Percentiles rank a stretch among this genome's conserved stretches.
phyloP scores from a whole-genome alignment of 1,140 invertebrate species.

The Epicauta chinensis region DNA sequence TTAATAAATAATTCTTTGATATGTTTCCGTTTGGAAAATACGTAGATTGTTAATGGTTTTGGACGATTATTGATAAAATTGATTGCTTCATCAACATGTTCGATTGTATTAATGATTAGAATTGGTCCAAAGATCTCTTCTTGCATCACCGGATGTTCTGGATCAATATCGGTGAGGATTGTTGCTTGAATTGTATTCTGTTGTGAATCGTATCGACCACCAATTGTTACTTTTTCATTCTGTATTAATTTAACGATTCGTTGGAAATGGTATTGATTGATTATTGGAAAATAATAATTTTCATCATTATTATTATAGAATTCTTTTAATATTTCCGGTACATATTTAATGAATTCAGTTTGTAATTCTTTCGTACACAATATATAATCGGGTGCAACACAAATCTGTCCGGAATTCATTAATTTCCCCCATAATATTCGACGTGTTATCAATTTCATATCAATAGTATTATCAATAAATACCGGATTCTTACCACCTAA shows the following conservation, averaged over 20 bases:
- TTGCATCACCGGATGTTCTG: constrained; percentile 71
- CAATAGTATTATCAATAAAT: constrained; percentile 50
- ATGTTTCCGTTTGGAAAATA: constrained; percentile 73
- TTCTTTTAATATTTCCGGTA: constrained; percentile 63
- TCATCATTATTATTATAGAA: constrained; percentile 80
- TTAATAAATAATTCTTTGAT: constrained; percentile 66
- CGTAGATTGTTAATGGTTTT: constrained; percentile 74
- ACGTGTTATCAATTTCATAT: constrained; percentile 65
- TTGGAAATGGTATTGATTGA: constrained; percentile 71
- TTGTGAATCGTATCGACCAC: constrained; percentile 66
- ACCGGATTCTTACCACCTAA: constrained; percentile 81
- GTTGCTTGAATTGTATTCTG: constrained; percentile 80
- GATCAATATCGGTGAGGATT: constrained; percentile 64
- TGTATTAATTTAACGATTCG: constrained; percentile 42
- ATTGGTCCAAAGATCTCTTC: constrained; percentile 94
- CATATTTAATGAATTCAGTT: constrained; percentile 59
- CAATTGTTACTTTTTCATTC: constrained; percentile 55
- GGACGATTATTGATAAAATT: constrained; percentile 66
- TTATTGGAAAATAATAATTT: constrained; percentile 77
- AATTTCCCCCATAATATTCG: constrained; percentile 94
- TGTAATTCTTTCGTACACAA: constrained; percentile 77
- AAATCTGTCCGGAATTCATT: constrained; percentile 93
- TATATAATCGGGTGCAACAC: constrained; percentile 96
- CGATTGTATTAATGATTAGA: constrained; percentile 76
- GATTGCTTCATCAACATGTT: constrained; percentile 80